phyloP scores from a whole-genome alignment of 2,113 vertebrate species.

The Ornithorhynchus anatinus region DNA sequence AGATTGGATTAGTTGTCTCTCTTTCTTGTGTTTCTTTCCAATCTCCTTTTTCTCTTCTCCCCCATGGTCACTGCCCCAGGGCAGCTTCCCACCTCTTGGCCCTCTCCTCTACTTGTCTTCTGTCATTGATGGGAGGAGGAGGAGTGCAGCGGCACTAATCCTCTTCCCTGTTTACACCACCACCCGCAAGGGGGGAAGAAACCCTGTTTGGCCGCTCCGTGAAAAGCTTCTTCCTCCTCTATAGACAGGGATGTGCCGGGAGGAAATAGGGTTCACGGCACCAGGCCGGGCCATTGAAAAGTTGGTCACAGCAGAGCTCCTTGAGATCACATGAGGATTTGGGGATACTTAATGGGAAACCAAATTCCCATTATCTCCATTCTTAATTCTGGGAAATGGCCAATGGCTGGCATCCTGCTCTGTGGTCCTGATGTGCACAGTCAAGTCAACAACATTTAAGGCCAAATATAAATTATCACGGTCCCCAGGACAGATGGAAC shows the following conservation, averaged over 20 bases:
- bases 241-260: conserved; percentile 27
- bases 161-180: conserved; percentile 41
- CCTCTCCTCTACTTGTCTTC: conserved; percentile 5
- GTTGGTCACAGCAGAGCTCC: conserved; percentile 22
- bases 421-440: too few species aligned
- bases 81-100: neutral
- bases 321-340: conserved; percentile 27
- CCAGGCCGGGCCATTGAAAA: conserved; percentile 25
- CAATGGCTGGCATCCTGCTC: too few species aligned
- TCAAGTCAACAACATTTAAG: too few species aligned
- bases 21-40: neutral
- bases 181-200: conserved; percentile 44
- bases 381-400: conserved; percentile 1
- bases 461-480: too few species aligned
- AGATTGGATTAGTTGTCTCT: neutral
- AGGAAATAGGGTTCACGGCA: conserved; percentile 42
- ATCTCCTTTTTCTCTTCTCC: neutral
- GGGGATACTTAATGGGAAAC: conserved; percentile 12
- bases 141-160: conserved; percentile 26
- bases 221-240: conserved; percentile 38
- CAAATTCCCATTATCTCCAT: conserved; percentile 28
- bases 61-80: neutral
- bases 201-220: conserved; percentile 21
- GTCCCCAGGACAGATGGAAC: too few species aligned
- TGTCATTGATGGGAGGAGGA: conserved; percentile 18